Conservation (phyloP, 2,888 invertebrate species). For the Stenurella melanura region DNA sequence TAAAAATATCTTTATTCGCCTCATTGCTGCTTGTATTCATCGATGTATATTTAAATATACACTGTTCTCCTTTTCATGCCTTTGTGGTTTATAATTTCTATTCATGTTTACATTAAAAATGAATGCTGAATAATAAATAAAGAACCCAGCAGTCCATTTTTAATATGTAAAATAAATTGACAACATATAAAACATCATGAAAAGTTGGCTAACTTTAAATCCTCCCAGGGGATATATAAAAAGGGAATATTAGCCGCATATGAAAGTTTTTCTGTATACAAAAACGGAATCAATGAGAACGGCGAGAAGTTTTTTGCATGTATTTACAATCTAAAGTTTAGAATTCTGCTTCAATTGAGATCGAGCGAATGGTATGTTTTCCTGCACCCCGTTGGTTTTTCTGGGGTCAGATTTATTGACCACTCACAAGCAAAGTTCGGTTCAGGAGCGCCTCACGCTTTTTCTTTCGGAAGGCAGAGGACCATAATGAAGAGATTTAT, state of each 20-base stretch:
- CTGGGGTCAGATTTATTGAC: slow-evolving; percentile 61
- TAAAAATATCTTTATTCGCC: too few species aligned
- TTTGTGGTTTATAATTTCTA: too few species aligned
- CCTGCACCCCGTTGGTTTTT: slow-evolving; percentile 54
- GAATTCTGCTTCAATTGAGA: slow-evolving; percentile 45
- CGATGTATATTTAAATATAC: too few species aligned
- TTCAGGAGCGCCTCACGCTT: slow-evolving; percentile 14
- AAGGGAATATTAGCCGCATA: slow-evolving; percentile 34
- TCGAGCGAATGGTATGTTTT: slow-evolving; percentile 49
- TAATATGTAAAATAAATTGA: background rate
- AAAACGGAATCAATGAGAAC: slow-evolving; percentile 37
- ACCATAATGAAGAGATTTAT: background rate
- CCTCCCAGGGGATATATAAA: background rate
- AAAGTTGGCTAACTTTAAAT: slow-evolving; percentile 7
- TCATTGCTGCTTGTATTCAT: too few species aligned
- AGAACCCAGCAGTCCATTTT: background rate
- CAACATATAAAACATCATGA: background rate
- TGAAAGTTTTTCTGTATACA: slow-evolving; percentile 37
- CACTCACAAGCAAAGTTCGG: slow-evolving; percentile 53
- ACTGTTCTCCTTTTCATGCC: too few species aligned
- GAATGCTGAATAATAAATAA: background rate
- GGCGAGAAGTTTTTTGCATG: slow-evolving; percentile 41
- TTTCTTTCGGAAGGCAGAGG: slow-evolving; percentile 15
- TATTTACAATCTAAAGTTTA: slow-evolving; percentile 50
- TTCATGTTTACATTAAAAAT: too few species aligned